Evolutionary conservation across 2,113 vertebrate genomes (phyloP).

Genomic region (Malurus alboscapulatus): DNA sequence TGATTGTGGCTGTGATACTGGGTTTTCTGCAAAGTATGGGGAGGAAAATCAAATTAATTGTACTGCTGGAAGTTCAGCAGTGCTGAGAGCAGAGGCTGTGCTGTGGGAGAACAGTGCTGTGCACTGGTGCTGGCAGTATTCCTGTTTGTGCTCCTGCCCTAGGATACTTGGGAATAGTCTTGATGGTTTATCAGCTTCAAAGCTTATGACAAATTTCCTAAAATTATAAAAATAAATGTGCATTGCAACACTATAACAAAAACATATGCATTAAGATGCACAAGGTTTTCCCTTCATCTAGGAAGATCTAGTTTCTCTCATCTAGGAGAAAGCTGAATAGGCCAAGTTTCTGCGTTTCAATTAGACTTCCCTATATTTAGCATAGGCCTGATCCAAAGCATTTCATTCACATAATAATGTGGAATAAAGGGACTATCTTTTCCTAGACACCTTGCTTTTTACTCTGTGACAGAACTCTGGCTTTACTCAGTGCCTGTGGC

Average conservation of each 20-base stretch:
- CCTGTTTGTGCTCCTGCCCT: neutral
- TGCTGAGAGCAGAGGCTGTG: neutral
- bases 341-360: neutral
- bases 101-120: neutral
- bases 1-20: neutral
- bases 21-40: neutral
- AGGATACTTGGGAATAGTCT: neutral
- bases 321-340: neutral
- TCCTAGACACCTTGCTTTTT: neutral
- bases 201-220: neutral
- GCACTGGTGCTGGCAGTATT: neutral
- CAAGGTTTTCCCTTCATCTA: neutral
- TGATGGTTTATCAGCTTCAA: neutral
- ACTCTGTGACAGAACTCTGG: neutral
- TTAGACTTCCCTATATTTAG: neutral
- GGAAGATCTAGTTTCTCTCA: neutral
- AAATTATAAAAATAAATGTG: neutral
- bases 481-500: neutral
- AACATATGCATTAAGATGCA: neutral
- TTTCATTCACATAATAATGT: neutral
- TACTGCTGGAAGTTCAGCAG: neutral
- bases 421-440: neutral
- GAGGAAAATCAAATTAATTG: accelerated
- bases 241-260: neutral
- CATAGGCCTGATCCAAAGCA: neutral